A percentile compares a stretch with the other conserved stretches of the same genome.
Evolutionary conservation across 2,888 invertebrate species (phyloP).

Genomic region (Steinernema carpocapsae): DNA sequence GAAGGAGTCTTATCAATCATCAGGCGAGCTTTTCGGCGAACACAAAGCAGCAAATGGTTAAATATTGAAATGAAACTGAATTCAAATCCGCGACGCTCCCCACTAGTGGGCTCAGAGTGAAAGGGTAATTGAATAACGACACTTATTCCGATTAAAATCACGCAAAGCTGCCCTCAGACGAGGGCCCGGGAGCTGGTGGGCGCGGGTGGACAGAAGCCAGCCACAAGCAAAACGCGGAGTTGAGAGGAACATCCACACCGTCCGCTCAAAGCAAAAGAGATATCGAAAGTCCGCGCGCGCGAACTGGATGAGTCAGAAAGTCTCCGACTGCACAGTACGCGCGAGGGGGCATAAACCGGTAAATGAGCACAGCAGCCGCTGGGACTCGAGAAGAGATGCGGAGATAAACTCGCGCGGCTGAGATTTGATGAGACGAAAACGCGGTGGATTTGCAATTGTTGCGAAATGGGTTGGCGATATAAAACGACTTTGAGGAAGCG

Average conservation of each 20-base stretch:
- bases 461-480: neutral
- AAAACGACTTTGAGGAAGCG: neutral
- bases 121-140: neutral
- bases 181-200: neutral
- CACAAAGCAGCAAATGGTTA: neutral
- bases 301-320: slow-evolving; percentile 23
- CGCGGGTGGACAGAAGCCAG: neutral
- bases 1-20: neutral
- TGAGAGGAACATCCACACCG: slow-evolving; percentile 6
- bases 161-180: too few species aligned
- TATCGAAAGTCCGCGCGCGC: slow-evolving; percentile 34
- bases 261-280: slow-evolving; percentile 10
- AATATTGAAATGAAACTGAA: too few species aligned
- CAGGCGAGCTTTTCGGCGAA: too few species aligned
- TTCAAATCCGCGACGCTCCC: too few species aligned
- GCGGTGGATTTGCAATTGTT: neutral
- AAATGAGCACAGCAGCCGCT: neutral
- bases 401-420: neutral
- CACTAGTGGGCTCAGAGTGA: too few species aligned
- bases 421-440: neutral
- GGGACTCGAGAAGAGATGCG: neutral
- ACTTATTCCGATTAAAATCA: neutral
- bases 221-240: neutral
- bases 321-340: slow-evolving; percentile 5
- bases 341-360: slow-evolving; percentile 25